These are phyloP conservation scores for Dyspetes luteomarginatus DNA, from an alignment of 2,888 invertebrate species.

Conservation along the genomic window DNA sequence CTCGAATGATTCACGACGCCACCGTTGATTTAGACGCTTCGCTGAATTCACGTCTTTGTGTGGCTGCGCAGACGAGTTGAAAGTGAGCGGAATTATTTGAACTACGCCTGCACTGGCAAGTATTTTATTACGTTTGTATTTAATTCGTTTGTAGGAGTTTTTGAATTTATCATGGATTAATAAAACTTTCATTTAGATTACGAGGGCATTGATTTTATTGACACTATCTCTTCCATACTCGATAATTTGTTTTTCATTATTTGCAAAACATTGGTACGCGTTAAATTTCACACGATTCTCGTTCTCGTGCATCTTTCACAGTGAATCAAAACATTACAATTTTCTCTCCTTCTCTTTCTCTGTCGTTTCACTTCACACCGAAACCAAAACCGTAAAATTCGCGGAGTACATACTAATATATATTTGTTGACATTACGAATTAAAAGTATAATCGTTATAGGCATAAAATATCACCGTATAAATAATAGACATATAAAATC, in stretches of 20 bases:
- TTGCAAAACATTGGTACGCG: neutral
- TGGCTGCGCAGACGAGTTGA: no score
- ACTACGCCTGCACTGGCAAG: no score
- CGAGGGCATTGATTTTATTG: slow-evolving; percentile 52
- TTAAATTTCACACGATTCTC: no score
- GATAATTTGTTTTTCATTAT: neutral
- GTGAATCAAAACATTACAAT: slow-evolving; percentile 34
- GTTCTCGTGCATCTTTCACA: slow-evolving; percentile 2
- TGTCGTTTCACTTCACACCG: slow-evolving; percentile 22
- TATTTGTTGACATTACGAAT: slow-evolving; percentile 42
- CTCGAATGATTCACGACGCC: neutral
- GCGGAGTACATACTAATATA: slow-evolving; percentile 40
- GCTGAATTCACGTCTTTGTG: no score
- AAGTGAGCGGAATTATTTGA: no score
- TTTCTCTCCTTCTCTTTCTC: slow-evolving; percentile 7
- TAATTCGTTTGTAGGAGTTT: neutral
- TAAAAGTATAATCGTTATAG: slow-evolving; percentile 49
- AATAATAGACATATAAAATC: slow-evolving; percentile 72
- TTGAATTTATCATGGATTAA: neutral
- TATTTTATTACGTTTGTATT: neutral
- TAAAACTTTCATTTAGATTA: neutral
- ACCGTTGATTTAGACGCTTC: neutral
- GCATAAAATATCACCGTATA: slow-evolving; percentile 65
- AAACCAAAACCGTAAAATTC: slow-evolving; percentile 47
- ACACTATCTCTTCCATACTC: slow-evolving; percentile 30